phyloP scores from a whole-genome alignment of 1,140 invertebrate species.

The Cataglyphis hispanica region DNA sequence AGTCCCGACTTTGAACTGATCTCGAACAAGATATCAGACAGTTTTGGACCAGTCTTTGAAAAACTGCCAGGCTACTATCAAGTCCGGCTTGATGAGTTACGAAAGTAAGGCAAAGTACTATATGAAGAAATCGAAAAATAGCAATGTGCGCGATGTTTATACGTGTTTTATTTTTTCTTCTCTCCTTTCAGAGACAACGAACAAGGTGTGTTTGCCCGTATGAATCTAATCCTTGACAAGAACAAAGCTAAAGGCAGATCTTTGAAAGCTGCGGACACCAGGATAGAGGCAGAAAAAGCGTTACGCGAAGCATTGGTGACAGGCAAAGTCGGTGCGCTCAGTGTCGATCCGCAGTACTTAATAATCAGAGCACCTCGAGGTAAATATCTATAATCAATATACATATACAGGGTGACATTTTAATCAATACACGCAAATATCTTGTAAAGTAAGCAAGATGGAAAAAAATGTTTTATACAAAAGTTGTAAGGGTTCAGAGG shows the following conservation, averaged over 20 bases:
- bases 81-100: slow-evolving; percentile 90
- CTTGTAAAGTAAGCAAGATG: too few relatives aligned
- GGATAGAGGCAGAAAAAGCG: slow-evolving; percentile 84
- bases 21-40: slow-evolving; percentile 89
- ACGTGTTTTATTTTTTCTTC: slow-evolving; percentile 4
- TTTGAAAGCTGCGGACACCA: slow-evolving; percentile 84
- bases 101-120: slow-evolving; percentile 87
- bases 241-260: slow-evolving; percentile 88
- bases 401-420: too few relatives aligned
- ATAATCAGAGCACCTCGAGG: slow-evolving; percentile 88
- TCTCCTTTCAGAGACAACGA: slow-evolving; percentile 79
- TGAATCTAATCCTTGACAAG: slow-evolving; percentile 90
- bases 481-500: too few relatives aligned
- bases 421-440: too few relatives aligned
- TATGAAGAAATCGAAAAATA: neutral
- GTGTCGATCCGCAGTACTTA: slow-evolving; percentile 92
- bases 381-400: slow-evolving; percentile 68
- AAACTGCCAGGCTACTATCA: slow-evolving; percentile 91
- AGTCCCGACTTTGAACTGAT: slow-evolving; percentile 91
- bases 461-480: too few relatives aligned
- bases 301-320: slow-evolving; percentile 90
- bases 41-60: slow-evolving; percentile 88
- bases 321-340: slow-evolving; percentile 92
- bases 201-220: slow-evolving; percentile 89
- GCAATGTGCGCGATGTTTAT: neutral